phyloP scores from a whole-genome alignment of 2,797 vertebrate genomes.

The Phrynocephalus vlangalii region DNA sequence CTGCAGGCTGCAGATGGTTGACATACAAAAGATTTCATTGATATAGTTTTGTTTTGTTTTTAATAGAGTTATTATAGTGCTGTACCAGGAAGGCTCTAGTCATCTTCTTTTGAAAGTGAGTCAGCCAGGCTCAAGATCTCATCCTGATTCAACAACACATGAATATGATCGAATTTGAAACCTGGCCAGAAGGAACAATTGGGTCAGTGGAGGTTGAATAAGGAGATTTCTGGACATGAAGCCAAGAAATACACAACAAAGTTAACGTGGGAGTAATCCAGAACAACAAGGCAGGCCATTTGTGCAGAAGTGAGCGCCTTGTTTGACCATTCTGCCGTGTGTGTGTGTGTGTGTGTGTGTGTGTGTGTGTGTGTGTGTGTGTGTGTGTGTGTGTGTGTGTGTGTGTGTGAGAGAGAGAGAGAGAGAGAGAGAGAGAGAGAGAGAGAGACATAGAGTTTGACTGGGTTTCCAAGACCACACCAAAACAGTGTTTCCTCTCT shows the following conservation, averaged over 20 bases:
- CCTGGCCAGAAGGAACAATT: neutral
- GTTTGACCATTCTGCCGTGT: conserved; percentile 13
- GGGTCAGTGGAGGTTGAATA: neutral
- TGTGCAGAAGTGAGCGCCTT: neutral
- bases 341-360: too few relatives aligned
- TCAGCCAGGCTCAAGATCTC: neutral
- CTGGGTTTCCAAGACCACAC: neutral
- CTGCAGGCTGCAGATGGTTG: neutral
- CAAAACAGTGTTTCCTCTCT: neutral
- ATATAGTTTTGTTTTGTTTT: conserved; percentile 20
- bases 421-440: too few relatives aligned
- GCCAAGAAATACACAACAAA: conserved; percentile 6
- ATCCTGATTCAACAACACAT: neutral
- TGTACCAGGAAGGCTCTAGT: neutral
- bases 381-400: too few relatives aligned
- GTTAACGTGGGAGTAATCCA: neutral
- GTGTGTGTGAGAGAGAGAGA: too few relatives aligned
- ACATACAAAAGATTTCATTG: neutral
- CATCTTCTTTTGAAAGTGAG: conserved; percentile 21
- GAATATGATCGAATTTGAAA: neutral
- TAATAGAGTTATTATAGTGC: neutral
- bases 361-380: too few relatives aligned
- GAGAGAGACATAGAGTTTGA: neutral
- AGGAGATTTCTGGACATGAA: neutral
- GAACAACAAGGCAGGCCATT: conserved; percentile 4